Percentiles rank a stretch among this genome's conserved stretches.
phyloP scores from a whole-genome alignment of 2,888 invertebrate genomes.

The Beris morrisii region DNA sequence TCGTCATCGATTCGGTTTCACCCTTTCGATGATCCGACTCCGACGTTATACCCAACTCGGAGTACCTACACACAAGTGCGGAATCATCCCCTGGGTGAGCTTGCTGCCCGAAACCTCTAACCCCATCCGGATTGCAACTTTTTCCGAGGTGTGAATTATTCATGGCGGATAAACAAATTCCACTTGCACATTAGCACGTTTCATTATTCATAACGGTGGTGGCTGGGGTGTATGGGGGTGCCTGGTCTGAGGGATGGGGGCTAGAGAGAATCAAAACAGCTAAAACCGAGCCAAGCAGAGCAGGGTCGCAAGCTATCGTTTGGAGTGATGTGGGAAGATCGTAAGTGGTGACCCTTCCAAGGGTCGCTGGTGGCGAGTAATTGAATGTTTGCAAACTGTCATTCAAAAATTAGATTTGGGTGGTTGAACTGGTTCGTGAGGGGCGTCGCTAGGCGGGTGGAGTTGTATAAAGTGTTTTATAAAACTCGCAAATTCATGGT shows the following conservation, averaged over 20 bases:
- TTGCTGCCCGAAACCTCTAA: slow-evolving; percentile 2
- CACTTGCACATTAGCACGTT: slow-evolving; percentile 35
- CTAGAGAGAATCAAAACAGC: background rate
- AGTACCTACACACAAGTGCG: too few relatives aligned
- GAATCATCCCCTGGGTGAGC: slow-evolving; percentile 19
- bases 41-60: slow-evolving; percentile 1
- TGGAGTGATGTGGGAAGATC: background rate
- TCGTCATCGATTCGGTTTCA: slow-evolving; percentile 11
- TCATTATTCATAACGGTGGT: slow-evolving; percentile 33
- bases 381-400: slow-evolving; percentile 35
- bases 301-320: slow-evolving; percentile 2
- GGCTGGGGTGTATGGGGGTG: background rate
- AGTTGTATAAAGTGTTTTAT: too few relatives aligned
- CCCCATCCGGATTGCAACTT: slow-evolving; percentile 13
- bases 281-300: background rate
- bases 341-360: background rate
- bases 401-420: slow-evolving; percentile 35
- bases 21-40: slow-evolving; percentile 28
- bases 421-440: slow-evolving; percentile 10
- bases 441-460: too few relatives aligned
- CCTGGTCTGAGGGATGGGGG: background rate
- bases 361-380: slow-evolving; percentile 27
- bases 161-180: slow-evolving; percentile 36
- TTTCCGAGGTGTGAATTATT: slow-evolving; percentile 35
- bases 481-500: too few relatives aligned